These are phyloP conservation scores for Cardiocondyla obscurior DNA, from an alignment of 1,140 invertebrate genomes.

Conservation along the genomic window DNA sequence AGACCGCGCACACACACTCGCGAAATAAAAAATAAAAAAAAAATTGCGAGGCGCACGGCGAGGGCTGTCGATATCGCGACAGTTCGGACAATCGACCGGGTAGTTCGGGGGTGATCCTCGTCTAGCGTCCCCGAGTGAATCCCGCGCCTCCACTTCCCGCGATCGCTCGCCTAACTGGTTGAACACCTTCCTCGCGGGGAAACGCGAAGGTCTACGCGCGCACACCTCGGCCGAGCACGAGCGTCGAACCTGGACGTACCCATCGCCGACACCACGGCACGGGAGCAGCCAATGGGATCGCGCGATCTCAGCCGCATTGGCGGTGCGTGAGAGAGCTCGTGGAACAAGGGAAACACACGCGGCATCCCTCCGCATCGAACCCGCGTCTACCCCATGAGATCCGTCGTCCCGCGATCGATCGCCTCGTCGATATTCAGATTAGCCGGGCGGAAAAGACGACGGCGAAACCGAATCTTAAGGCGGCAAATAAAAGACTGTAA, in stretches of 20 bases:
- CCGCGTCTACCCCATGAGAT: conserved; percentile 19
- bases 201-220: conserved; percentile 52
- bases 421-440: background rate
- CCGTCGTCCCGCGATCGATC: conserved; percentile 19
- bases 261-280: conserved; percentile 73
- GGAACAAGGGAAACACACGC: conserved; percentile 63
- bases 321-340: conserved; percentile 73
- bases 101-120: background rate
- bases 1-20: background rate
- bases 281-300: conserved; percentile 71
- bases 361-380: conserved; percentile 52
- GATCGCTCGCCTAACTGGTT: conserved; percentile 41
- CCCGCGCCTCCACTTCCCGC: conserved; percentile 2
- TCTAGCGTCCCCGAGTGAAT: background rate
- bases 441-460: background rate
- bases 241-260: conserved; percentile 72
- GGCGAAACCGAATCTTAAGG: background rate
- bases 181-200: conserved; percentile 32
- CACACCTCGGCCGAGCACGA: conserved; percentile 61
- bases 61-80: background rate
- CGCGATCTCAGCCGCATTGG: conserved; percentile 73
- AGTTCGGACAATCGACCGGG: background rate
- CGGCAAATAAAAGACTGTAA: background rate
- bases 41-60: background rate
- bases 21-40: conserved; percentile 12